A percentile compares a stretch with the other conserved stretches of the same genome.
These are phyloP conservation scores for Sclerodermus sp. DNA, from an alignment of 2,888 invertebrate species.

Conservation along the genomic window DNA sequence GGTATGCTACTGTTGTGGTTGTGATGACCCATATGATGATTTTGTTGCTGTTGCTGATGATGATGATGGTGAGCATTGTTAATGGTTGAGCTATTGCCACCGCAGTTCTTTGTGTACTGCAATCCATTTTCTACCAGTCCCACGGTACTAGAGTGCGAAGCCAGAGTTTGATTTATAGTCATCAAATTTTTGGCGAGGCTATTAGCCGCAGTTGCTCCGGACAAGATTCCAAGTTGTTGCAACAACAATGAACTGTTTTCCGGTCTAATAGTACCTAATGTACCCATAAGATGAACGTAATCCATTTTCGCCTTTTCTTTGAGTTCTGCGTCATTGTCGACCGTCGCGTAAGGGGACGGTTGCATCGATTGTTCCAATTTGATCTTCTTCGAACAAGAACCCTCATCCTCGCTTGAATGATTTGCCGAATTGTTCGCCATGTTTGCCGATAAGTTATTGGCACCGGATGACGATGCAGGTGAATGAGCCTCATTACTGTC, in stretches of 20 bases:
- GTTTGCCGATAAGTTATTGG: conserved; percentile 23
- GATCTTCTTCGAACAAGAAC: conserved; percentile 34
- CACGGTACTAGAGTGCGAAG: conserved; percentile 30
- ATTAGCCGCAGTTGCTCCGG: conserved; percentile 24
- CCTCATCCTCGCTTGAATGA: conserved; percentile 41
- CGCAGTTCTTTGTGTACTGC: conserved; percentile 53
- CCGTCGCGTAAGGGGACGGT: conserved; percentile 15
- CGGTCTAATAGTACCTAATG: conserved; percentile 37
- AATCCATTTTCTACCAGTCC: conserved; percentile 50
- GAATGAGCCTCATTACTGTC: conserved; percentile 61
- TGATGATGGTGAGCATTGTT: too few species aligned
- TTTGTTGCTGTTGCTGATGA: too few species aligned
- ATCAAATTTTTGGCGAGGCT: conserved; percentile 36
- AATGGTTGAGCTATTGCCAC: conserved; percentile 20
- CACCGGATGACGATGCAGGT: conserved; percentile 43
- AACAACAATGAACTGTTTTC: conserved; percentile 36
- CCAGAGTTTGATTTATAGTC: conserved; percentile 19
- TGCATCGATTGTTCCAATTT: too few species aligned
- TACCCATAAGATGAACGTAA: conserved; percentile 37
- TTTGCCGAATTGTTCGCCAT: conserved; percentile 18
- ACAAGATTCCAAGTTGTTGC: conserved; percentile 36
- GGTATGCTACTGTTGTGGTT: too few species aligned
- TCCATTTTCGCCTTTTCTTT: conserved; percentile 33
- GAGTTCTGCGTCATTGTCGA: conserved; percentile 11
- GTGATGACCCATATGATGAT: too few species aligned